Base-by-base conservation (phyloP, 2,113 vertebrate genomes). In the Symphodus melops region DNA sequence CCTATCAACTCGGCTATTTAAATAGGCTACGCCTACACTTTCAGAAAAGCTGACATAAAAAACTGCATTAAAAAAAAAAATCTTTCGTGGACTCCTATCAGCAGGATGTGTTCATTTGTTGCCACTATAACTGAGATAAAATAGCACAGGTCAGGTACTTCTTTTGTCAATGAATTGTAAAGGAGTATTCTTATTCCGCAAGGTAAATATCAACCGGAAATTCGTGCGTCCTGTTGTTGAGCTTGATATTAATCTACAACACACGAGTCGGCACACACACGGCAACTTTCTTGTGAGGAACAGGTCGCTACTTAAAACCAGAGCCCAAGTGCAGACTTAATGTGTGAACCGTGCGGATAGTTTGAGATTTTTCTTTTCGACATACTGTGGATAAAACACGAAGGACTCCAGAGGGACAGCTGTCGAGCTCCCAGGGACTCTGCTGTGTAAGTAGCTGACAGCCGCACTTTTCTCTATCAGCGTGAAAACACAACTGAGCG, bases 361-460 rank as follows among this genome's bases (percentile, higher is more conserved):
- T 57, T 51, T 2, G 16, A 2, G 33, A 11, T 16, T 42, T 68
- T n/a, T 33, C 19, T 20, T 20, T 10, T 6, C 6, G 61, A 48
- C 25, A 19, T 9, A 9, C 4, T 7, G 48, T 21, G 62, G 68
- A 67, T 49, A 39, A 62, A 9, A n/a, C 2, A 4, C 25, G 20
- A 42, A 57, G 49, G 19, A 46, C 17, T 74, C 12, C 19, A 49
- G 33, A 49, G 49, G 72, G 23, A 52, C 66, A 10, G 61, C 23
- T 16, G 62, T 17, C 49, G 39, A 4, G 2, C 59, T 48, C 3
- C 4, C 25, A 17, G 9, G 59, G 71, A 72, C 72, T 68, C 49
- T 62, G 20, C 19, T 33, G 37, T 11, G 82, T 84, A 60, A 90
- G 88, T 53, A 53, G 58, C 54, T 71, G 77, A 79, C 65, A 80